Conservation (phyloP, 2,113 vertebrate genomes). For the Columba janthina region DNA sequence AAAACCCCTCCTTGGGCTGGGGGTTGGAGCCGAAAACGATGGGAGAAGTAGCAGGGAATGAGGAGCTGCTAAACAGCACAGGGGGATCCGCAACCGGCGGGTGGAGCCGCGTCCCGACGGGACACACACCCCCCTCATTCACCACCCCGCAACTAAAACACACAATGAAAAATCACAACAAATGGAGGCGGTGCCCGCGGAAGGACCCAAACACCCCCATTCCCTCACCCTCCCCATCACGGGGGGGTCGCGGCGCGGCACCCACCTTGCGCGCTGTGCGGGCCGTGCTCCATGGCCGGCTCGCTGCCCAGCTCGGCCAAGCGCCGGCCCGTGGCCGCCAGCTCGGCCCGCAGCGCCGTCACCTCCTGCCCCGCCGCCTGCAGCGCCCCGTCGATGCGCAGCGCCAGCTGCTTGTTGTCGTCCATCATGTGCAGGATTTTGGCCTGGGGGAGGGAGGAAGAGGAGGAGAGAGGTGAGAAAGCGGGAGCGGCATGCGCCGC, state of each 20-base stretch:
- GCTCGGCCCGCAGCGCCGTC: slow-evolving; percentile 90
- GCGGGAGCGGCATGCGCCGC: not conserved
- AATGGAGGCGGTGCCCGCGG: not conserved
- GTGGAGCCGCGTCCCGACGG: not conserved
- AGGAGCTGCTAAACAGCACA: no score
- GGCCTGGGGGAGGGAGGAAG: slow-evolving; percentile 78
- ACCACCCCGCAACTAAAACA: not conserved
- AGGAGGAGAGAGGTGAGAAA: not conserved
- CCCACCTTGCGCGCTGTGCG: slow-evolving; percentile 81
- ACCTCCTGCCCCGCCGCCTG: slow-evolving; percentile 91
- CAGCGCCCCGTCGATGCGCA: slow-evolving; percentile 91
- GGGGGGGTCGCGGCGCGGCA: no score
- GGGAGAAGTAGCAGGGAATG: not conserved
- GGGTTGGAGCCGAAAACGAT: not conserved
- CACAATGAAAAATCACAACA: not conserved
- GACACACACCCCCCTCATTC: no score
- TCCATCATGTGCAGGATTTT: slow-evolving; percentile 95
- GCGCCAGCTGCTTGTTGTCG: slow-evolving; percentile 91
- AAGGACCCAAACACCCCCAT: no score
- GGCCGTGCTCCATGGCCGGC: slow-evolving; percentile 80
- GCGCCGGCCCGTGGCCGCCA: slow-evolving; percentile 87
- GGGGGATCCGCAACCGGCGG: not conserved
- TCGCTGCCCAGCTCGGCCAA: slow-evolving; percentile 85
- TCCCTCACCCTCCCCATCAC: no score
- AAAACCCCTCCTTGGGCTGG: no score